Percentiles rank a stretch among this genome's conserved stretches.
These are phyloP conservation scores for Cassiopea xamachana DNA, from an alignment of 30 jellyfish, hydroid and myxozoan genomes.

Conservation along the genomic window DNA sequence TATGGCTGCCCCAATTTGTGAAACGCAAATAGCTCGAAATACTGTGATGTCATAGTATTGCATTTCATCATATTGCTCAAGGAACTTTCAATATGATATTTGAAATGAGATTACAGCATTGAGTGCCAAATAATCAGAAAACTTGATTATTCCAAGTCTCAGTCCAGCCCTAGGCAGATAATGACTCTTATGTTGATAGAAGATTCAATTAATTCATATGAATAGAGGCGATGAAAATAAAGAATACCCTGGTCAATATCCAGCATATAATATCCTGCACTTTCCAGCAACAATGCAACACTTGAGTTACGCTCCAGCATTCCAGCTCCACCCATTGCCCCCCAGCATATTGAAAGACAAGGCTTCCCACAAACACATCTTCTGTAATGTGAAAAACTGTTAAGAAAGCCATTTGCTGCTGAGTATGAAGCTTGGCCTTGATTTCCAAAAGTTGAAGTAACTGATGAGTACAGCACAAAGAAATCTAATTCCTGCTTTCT, in stretches of 20 bases:
- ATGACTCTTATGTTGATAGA: too few species aligned
- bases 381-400: conserved; percentile 71
- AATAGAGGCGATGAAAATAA: too few species aligned
- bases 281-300: conserved; percentile 42
- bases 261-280: conserved; percentile 40
- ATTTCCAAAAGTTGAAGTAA: conserved; percentile 51
- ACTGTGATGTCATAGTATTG: too few species aligned
- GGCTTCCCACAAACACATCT: conserved; percentile 38
- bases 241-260: conserved; percentile 42
- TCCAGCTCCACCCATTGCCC: conserved; percentile 87
- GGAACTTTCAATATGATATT: too few species aligned
- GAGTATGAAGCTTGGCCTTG: conserved; percentile 63
- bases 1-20: too few species aligned
- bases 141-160: too few species aligned
- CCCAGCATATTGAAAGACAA: conserved; percentile 73
- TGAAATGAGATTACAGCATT: too few species aligned
- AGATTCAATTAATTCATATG: too few species aligned
- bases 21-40: too few species aligned
- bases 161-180: too few species aligned
- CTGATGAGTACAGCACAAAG: conserved; percentile 62
- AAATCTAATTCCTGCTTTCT: conserved; percentile 41
- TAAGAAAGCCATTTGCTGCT: conserved; percentile 64
- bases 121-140: too few species aligned
- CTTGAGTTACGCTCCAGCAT: conserved; percentile 36
- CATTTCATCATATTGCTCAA: too few species aligned